Evolutionary conservation across 2,113 vertebrate genomes (phyloP), one percentile per base, ranked within the genome.

Genomic region (Macroglossus sobrinus): DNA sequence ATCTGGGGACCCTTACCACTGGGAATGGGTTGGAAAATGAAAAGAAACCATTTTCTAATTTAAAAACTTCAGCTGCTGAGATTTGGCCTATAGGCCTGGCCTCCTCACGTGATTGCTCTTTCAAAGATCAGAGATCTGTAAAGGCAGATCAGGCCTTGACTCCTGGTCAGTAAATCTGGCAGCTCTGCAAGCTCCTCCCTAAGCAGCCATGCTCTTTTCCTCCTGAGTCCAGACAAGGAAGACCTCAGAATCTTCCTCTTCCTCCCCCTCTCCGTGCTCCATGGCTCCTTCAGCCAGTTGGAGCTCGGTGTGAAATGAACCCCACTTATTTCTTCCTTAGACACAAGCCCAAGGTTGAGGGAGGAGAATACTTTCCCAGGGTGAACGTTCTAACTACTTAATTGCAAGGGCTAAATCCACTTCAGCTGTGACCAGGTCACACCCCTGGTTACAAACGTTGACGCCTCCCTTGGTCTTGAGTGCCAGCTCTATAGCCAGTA

Each of bases 251-350:
- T 26, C 53, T 7, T 61, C 81, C 26, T 18, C 24, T 15, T 50
- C 57, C 12, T 64, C 21, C 26, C 28, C 53, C n/a, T 68, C 43
- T 5, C 26, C 0, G 0, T 3, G 7, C 21, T 43, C 68, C 12
- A 0, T 22, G 5, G 35, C 64, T 35, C 2, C 78, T 68, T 33
- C 33, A 61, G 81, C 53, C n/a, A 0, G 3, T 4, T 1, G 10
- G 26, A 84, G 57, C 53, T 2, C 2, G 59, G 7, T 11, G 0
- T 38, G 57, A 43, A 92, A 63, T 0, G 12, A 82, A 93, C 59
- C 63, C 64, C 38, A 19, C 38, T 59, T 61, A 24, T 16, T 84
- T 85, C 86, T 96, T 69, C 85, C 74, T 76, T 80, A 68, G 69
- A 64, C 24, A 64, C n/a, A 50, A 64, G 79, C 11, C 30, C 43